These are phyloP conservation scores for Salarias fasciatus DNA, from an alignment of 2,797 vertebrate genomes.

Conservation along the genomic window DNA sequence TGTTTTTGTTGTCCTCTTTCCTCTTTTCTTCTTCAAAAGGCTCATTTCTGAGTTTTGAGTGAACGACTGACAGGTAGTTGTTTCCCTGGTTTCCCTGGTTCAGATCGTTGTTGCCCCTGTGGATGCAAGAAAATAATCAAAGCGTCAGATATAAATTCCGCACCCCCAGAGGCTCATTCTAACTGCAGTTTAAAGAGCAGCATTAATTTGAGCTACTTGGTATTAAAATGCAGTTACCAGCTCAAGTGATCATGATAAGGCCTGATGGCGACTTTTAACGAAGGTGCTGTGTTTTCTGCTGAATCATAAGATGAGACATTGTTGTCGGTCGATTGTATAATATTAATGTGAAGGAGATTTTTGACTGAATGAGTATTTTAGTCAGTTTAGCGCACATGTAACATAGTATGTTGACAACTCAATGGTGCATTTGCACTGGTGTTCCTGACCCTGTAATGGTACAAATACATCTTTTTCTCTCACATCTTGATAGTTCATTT, in stretches of 20 bases:
- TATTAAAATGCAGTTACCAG: constrained; percentile 56
- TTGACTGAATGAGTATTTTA: no score
- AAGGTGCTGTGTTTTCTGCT: constrained; percentile 25
- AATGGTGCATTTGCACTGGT: no score
- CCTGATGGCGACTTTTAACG: constrained; percentile 41
- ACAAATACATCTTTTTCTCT: no score
- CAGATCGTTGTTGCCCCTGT: not conserved
- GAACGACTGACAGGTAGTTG: no score
- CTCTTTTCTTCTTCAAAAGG: not conserved
- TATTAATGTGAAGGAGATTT: no score
- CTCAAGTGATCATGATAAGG: constrained; percentile 33
- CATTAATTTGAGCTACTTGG: constrained; percentile 25
- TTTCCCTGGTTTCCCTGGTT: no score
- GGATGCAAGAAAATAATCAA: constrained; percentile 6
- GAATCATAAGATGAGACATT: not conserved
- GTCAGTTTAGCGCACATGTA: no score
- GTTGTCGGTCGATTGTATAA: no score
- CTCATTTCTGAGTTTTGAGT: not conserved
- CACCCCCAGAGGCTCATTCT: constrained; percentile 18
- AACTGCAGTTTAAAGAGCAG: constrained; percentile 42
- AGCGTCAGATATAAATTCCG: constrained; percentile 17
- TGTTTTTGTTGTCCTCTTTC: not conserved
- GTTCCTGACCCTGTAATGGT: no score
- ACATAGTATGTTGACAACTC: no score
- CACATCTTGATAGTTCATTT: no score